A percentile compares a stretch with the other conserved stretches of the same genome.
These are phyloP conservation scores for Ptilorrhoa leucosticta DNA, from an alignment of 2,113 vertebrate genomes.

Conservation along the genomic window DNA sequence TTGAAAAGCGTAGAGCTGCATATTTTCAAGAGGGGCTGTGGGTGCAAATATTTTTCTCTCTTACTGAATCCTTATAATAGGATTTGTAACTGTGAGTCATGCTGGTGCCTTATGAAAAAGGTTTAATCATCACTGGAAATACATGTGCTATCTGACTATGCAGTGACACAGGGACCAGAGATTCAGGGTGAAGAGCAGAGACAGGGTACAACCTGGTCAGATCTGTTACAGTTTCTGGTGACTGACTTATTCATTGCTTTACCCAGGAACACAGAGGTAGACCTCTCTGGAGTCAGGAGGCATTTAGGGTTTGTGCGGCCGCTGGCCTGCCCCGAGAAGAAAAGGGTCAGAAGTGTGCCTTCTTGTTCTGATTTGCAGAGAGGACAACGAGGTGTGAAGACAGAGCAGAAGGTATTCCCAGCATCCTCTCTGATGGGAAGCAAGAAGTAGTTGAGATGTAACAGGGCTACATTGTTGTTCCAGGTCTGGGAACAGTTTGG, in stretches of 20 bases:
- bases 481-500: background rate
- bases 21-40: background rate
- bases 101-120: background rate
- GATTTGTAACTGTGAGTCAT: background rate
- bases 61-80: background rate
- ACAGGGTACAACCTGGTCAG: rapidly evolving
- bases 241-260: background rate
- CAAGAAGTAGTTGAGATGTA: background rate
- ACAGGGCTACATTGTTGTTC: rapidly evolving
- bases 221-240: background rate
- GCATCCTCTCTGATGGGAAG: background rate
- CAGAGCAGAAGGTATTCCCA: background rate
- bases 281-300: background rate
- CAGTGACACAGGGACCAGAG: background rate
- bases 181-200: background rate
- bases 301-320: background rate
- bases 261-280: background rate
- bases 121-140: background rate
- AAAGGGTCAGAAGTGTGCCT: background rate
- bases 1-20: background rate
- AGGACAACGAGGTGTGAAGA: background rate
- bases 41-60: background rate
- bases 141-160: background rate
- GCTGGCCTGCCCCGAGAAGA: background rate
- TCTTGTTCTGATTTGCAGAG: background rate